Percentiles rank a stretch among this genome's conserved stretches.
phyloP scores from a whole-genome alignment of 2,113 vertebrate species.

The Chinchilla lanigera region DNA sequence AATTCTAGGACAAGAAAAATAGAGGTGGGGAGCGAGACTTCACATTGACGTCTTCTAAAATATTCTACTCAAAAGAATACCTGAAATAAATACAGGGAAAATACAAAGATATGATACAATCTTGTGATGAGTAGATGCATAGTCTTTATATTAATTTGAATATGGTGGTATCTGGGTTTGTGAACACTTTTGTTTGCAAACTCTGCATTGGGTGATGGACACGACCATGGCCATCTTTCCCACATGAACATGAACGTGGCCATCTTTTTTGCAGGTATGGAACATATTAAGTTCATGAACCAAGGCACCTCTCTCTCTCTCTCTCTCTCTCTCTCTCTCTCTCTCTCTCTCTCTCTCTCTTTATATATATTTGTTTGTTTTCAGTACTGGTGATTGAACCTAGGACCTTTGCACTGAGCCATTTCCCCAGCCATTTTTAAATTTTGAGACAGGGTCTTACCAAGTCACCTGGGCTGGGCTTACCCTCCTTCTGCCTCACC shows the following conservation, averaged over 20 bases:
- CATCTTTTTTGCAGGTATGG: not conserved
- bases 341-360: too few species aligned
- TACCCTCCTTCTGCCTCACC: not conserved
- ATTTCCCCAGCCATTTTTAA: not conserved
- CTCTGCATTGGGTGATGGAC: too few species aligned
- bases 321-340: too few species aligned
- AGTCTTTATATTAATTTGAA: constrained; percentile 25
- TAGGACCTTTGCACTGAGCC: not conserved
- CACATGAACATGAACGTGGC: not conserved
- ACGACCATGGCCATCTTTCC: not conserved
- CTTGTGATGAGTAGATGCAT: not conserved
- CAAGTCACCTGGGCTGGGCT: not conserved
- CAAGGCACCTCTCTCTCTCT: too few species aligned
- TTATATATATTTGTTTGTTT: too few species aligned
- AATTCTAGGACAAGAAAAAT: not conserved
- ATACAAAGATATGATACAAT: not conserved
- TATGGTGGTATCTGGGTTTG: not conserved
- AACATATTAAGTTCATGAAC: not conserved
- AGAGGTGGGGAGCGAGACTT: not conserved
- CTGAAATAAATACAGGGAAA: not conserved
- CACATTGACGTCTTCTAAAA: not conserved
- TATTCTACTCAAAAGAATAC: not conserved
- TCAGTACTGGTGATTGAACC: not conserved
- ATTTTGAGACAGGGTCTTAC: not conserved
- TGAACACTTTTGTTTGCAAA: too few species aligned